phyloP scores from a whole-genome alignment of 2,888 invertebrate species.

The Lasioglossum malachurum region DNA sequence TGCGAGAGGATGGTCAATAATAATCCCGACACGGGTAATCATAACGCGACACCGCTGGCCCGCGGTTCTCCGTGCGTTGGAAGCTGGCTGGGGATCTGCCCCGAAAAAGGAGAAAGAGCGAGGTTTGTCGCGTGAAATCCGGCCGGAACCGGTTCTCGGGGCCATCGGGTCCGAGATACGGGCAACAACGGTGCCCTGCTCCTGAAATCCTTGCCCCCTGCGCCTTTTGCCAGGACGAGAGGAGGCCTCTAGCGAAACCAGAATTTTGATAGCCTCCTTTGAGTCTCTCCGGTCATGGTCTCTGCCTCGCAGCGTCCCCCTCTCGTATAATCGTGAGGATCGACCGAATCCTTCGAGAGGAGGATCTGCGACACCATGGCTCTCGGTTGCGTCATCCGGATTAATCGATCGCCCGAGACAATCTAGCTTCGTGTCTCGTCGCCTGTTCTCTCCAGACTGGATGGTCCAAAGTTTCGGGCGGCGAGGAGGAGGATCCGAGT shows the following conservation, averaged over 20 bases:
- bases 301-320: background rate
- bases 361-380: background rate
- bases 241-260: conserved; percentile 44
- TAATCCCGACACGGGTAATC: no score
- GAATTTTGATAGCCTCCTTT: conserved; percentile 48
- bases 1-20: no score
- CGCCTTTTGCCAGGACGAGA: conserved; percentile 30
- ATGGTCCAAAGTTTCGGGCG: background rate
- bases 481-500: no score
- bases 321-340: conserved; percentile 48
- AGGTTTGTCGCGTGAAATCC: conserved; percentile 63
- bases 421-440: background rate
- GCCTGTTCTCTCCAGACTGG: background rate
- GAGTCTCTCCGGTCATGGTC: background rate
- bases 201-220: conserved; percentile 66
- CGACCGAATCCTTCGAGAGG: background rate
- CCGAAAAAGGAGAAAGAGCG: conserved; percentile 68
- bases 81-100: conserved; percentile 45
- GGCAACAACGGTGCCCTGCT: conserved; percentile 62
- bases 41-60: no score
- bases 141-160: conserved; percentile 69
- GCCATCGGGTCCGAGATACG: conserved; percentile 61
- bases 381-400: background rate
- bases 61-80: background rate
- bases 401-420: background rate